Evolutionary conservation across 2,888 invertebrate genomes (phyloP), one percentile per base, ranked within the genome.

Genomic region (Apoderus coryli): DNA sequence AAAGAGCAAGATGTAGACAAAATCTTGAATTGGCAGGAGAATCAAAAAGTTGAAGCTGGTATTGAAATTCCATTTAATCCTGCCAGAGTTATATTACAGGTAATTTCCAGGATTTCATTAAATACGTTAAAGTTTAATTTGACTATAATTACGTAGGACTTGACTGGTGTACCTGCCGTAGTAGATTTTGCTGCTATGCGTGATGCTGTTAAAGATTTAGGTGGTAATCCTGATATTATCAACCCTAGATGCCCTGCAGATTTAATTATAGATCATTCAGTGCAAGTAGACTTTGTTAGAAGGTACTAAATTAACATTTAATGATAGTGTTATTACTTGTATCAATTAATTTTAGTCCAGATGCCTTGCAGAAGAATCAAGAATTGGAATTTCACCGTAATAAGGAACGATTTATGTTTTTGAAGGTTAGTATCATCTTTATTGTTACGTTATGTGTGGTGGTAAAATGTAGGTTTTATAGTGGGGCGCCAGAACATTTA

Each of bases 141-240:
- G 11, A 6, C 11, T 25, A 3, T 25, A n/a, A 4, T 10, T 25
- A 4, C 13, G 13, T 4, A 88, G 82, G 88, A 89, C 54, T 73
- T 88, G 41, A 98, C 95, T 9, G 96, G 96, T 3, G 95, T 98
- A 0, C 96, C 96, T 2, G 95, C 93, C 1, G 90, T 98, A 13
- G 96, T 98, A 1, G 96, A 98, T 60, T 90, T 98, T 62, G 96
- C 96, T 9, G 92, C 93, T 1, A 96, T 98, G 96, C 67, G 96
- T 35, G 93, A 95, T 59, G 92, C 93, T 1, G 88, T 98, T 0
- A 72, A 79, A 43, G 61, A 66, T 12, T 62, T 96, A 3, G 82
- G 82, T 0, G 93, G 92, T 0, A 69, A 95, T 61, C 84, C 93
- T 0, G 69, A 88, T 44, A 81, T 78, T 56, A 95, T 98, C 48